Base-by-base conservation (phyloP, 2,113 vertebrate species). In the Cyphomyrus plagiostoma region DNA sequence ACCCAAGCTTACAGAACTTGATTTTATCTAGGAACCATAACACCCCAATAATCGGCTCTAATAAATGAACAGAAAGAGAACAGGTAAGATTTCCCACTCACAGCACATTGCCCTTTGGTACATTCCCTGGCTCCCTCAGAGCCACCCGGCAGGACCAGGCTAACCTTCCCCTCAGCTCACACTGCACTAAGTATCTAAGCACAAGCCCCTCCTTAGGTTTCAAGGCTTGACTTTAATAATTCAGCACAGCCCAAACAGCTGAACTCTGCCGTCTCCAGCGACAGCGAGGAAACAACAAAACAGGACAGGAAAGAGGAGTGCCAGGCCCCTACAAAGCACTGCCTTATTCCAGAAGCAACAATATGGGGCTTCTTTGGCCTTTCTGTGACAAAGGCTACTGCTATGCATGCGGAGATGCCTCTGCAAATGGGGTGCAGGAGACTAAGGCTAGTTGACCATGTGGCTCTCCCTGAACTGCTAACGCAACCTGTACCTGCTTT, bases 261-360 rank as follows among this genome's bases (percentile, higher is more conserved):
- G n/a, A 52, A 52, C 11, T 86, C 46, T 0, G 35, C 46, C 42
- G 48, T 50, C 7, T 49, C 9, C 9, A 42, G 6, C n/a, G 66
- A 87, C 66, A 62, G 49, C 58, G 89, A 88, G 74, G 58, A 89
- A 2, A 23, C 17, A 9, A 23, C 30, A 23, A 23, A 70, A n/a
- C 23, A 39, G 8, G 35, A 15, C 50, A 46, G 50, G 48, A 35
- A 88, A 82, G 19, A 23, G 50, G 45, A 48, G 35, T 53, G 48
- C 77, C 62, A 9, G 3, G 13, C 50, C 74, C 21, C n/a, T 9
- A 90, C 86, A 90, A 88, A 58, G 89, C 48, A 46, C 88, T 9
- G 42, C 89, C 74, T 88, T 88, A 88, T 90, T 48, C 89, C 39
- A 46, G 48, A 50, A 23, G 26, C 48, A 82, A 90, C 89, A 90